phyloP scores from a whole-genome alignment of 2,113 vertebrate species.

The Oenanthe oenanthe region DNA sequence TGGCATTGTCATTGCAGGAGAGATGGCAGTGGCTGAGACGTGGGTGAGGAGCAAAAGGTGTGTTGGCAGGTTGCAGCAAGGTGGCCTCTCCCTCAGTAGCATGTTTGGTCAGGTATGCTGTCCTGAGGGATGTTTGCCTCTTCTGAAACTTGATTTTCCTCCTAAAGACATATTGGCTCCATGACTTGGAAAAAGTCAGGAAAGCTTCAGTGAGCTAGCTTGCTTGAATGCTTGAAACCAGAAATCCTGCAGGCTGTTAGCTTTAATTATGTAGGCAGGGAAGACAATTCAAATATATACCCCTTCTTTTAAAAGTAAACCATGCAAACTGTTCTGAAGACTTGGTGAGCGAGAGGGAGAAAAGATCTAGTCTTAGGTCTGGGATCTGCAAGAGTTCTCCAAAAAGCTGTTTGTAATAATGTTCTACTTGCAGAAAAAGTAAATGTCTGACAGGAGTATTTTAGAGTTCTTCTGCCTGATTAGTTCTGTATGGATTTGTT shows the following conservation, averaged over 20 bases:
- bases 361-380: fast-evolving
- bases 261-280: not conserved
- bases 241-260: not conserved
- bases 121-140: not conserved
- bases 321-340: not conserved
- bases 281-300: not conserved
- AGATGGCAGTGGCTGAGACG: not conserved
- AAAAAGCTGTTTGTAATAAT: not conserved
- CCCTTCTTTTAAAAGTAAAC: not conserved
- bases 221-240: not conserved
- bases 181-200: not conserved
- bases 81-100: not conserved
- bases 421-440: not conserved
- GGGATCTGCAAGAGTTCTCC: not conserved
- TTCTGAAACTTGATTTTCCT: not conserved
- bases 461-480: not conserved
- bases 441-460: not conserved
- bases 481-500: not conserved
- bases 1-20: not conserved
- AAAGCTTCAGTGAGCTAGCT: not conserved
- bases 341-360: not conserved
- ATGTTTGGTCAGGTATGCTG: not conserved
- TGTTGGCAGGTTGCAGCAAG: not conserved
- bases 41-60: not conserved
- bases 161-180: fast-evolving